Evolutionary conservation across 2,888 invertebrate genomes (phyloP), one percentile per base, ranked within the genome.

Genomic region (Leptopilina myrica): DNA sequence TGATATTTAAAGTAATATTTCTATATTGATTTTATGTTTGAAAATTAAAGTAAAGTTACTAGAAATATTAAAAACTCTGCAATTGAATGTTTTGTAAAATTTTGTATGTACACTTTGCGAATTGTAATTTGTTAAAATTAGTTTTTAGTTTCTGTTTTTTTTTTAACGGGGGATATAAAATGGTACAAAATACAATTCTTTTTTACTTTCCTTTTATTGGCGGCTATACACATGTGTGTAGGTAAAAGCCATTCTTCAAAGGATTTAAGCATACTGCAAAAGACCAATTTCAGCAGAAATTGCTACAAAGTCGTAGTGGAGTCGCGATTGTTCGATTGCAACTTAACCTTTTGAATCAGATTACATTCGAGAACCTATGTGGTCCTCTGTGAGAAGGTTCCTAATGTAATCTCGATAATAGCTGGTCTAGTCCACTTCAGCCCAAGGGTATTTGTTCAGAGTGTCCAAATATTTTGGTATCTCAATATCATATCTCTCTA

Each of bases 341-440:
- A 53, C 56, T 56, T 56, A 73, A 73, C 80, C 81, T 83, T 79
- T 79, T 79, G 73, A 79, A 67, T 84, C 80, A 83, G 82, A 84
- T 85, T 82, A 79, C 84, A 81, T 76, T 83, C 79, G 83, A 84
- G 77, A 79, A 84, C 80, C 77, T 80, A 79, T 80, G 76, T 83
- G 83, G 83, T 76, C 73, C 79, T 80, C 66, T 76, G 78, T 73
- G 81, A 82, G 83, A 83, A 84, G 84, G 80, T 82, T 83, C 84
- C 86, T 85, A 84, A 86, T 87, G 85, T 85, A 88, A 87, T 87
- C 87, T 86, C 82, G 86, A 87, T 88, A 87, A 88, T 88, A 85
- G 84, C 84, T 80, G 73, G 73, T 84, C 83, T 77, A 81, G 78
- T 83, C 83, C 81, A 80, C 83, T 80, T 78, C 76, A 75, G 78